A percentile compares a stretch with the other conserved stretches of the same genome.
phyloP scores from a whole-genome alignment of 1,140 invertebrate species.

The Tetragonula clypearis region DNA sequence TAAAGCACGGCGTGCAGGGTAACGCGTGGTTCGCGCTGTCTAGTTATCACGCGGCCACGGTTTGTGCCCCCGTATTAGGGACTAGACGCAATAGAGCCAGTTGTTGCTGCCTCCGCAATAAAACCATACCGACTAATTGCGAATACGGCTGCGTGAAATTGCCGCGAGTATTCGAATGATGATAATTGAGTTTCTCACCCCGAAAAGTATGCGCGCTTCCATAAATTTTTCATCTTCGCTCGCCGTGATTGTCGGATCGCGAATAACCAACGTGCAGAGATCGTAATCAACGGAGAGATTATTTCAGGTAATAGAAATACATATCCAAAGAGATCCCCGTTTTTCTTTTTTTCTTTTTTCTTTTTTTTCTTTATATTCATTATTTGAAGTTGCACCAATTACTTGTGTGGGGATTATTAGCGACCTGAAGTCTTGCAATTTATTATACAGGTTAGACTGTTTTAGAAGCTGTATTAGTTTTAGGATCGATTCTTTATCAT shows the following conservation, averaged over 20 bases:
- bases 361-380: no score
- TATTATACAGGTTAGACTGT: no score
- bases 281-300: not conserved
- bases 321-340: not conserved
- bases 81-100: not conserved
- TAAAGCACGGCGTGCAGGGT: slow-evolving; percentile 9
- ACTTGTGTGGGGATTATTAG: no score
- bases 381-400: no score
- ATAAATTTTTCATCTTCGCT: not conserved
- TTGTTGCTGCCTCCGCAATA: slow-evolving; percentile 14
- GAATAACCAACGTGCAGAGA: not conserved
- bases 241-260: not conserved
- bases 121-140: slow-evolving; percentile 37
- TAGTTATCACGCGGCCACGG: slow-evolving; percentile 26
- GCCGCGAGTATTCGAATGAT: not conserved
- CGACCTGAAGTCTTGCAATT: no score
- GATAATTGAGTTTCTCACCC: slow-evolving; percentile 1
- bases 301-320: not conserved
- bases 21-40: not conserved
- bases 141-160: slow-evolving; percentile 16
- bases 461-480: no score
- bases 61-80: slow-evolving; percentile 21
- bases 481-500: no score
- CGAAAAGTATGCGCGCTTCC: not conserved
- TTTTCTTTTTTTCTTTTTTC: not conserved